Conservation (phyloP, 1,140 invertebrate species). For the Heterodera schachtii region DNA sequence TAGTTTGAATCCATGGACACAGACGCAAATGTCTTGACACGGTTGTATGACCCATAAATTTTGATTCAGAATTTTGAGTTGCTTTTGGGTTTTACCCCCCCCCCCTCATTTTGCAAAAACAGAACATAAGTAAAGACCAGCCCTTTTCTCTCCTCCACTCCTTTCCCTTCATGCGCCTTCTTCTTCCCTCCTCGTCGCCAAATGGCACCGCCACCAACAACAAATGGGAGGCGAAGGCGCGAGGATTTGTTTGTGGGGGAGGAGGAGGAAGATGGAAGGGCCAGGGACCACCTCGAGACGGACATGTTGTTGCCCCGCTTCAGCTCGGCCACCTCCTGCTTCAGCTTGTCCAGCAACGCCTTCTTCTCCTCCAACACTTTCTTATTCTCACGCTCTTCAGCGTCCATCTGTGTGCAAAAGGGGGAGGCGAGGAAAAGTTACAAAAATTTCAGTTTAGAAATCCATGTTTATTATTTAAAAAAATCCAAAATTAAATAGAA, state of each 20-base stretch:
- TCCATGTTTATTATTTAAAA: too few species aligned
- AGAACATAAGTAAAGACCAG: neutral
- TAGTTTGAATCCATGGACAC: too few species aligned
- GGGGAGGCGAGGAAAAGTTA: too few species aligned
- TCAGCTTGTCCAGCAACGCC: constrained; percentile 31
- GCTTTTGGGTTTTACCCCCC: too few species aligned
- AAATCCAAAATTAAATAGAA: too few species aligned
- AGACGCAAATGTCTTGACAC: too few species aligned
- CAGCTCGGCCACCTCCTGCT: constrained; percentile 20
- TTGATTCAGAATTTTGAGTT: too few species aligned
- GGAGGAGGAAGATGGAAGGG: too few species aligned
- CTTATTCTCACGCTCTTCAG: constrained; percentile 33
- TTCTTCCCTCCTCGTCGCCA: neutral
- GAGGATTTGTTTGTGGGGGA: neutral
- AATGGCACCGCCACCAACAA: too few species aligned
- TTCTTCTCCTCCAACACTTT: constrained; percentile 32
- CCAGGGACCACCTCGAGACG: constrained; percentile 4
- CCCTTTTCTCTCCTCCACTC: neutral
- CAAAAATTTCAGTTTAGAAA: too few species aligned
- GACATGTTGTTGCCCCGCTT: constrained; percentile 12
- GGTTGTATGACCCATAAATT: too few species aligned
- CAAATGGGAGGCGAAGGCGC: neutral
- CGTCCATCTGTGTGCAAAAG: constrained; percentile 21
- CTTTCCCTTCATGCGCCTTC: neutral
- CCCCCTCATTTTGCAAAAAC: too few species aligned